Evolutionary conservation across 2,888 invertebrate genomes (phyloP).

Genomic region (Torymus aiolomorphi): DNA sequence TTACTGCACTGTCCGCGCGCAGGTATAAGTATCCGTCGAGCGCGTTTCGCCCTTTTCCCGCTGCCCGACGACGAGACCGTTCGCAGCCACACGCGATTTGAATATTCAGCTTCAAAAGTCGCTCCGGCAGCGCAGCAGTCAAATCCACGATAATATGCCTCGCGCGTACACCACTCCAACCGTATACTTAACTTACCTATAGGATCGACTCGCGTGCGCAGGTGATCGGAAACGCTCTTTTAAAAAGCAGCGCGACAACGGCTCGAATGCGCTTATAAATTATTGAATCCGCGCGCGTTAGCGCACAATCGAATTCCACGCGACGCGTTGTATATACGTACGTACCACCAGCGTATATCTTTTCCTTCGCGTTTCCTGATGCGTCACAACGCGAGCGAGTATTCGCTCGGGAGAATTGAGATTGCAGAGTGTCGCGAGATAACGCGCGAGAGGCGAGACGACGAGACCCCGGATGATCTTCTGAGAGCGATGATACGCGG

Average conservation of each 20-base stretch:
- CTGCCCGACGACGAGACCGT: too few relatives aligned
- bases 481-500: too few relatives aligned
- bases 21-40: too few relatives aligned
- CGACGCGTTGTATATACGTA: neutral
- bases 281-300: slow-evolving; percentile 23
- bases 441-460: too few relatives aligned
- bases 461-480: too few relatives aligned
- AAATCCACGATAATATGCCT: slow-evolving; percentile 17
- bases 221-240: slow-evolving; percentile 29
- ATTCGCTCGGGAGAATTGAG: too few relatives aligned
- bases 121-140: too few relatives aligned
- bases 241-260: neutral
- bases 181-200: too few relatives aligned
- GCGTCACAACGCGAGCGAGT: neutral
- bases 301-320: slow-evolving; percentile 7
- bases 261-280: slow-evolving; percentile 28
- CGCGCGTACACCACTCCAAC: slow-evolving; percentile 4
- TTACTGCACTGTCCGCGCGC: too few relatives aligned
- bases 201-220: neutral
- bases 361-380: slow-evolving; percentile 17
- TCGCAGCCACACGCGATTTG: slow-evolving; percentile 10
- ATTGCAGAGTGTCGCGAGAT: too few relatives aligned
- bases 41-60: too few relatives aligned
- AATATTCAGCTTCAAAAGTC: slow-evolving; percentile 27
- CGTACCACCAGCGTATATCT: neutral